Percentiles rank a stretch among this genome's conserved stretches.
These are phyloP conservation scores for Amphiprion clarkii DNA, from an alignment of 2,797 vertebrate species.

Conservation along the genomic window DNA sequence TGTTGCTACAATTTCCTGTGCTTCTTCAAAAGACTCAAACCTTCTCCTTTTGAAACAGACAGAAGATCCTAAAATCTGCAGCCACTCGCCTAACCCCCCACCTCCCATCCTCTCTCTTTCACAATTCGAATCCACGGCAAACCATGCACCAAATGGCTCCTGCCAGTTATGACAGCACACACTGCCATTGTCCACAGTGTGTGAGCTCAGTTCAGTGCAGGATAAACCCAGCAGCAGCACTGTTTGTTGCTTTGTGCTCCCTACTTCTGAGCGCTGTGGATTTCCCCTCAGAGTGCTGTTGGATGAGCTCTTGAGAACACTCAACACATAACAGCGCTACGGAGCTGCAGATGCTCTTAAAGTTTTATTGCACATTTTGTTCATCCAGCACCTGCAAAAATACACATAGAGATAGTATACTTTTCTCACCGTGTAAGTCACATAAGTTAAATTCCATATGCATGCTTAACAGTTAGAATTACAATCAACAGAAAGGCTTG, in stretches of 20 bases:
- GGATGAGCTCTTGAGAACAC: not conserved
- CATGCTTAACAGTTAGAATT: too few relatives aligned
- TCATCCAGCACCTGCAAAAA: not conserved
- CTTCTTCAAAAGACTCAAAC: slow-evolving; percentile 1
- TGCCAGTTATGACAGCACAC: slow-evolving; percentile 10
- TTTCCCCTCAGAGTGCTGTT: not conserved
- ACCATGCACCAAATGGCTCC: slow-evolving; percentile 12
- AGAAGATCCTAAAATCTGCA: not conserved
- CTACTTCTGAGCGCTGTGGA: not conserved
- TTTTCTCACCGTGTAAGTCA: too few relatives aligned
- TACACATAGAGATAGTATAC: not conserved
- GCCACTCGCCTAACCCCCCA: too few relatives aligned
- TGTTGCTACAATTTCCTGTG: not conserved
- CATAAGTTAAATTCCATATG: too few relatives aligned
- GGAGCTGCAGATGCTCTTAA: not conserved
- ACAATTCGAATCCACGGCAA: not conserved
- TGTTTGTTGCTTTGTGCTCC: not conserved
- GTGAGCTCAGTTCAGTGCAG: not conserved
- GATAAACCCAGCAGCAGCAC: not conserved
- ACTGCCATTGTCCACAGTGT: not conserved
- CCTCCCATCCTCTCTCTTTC: not conserved
- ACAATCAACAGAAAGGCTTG: too few relatives aligned
- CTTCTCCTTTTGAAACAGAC: not conserved
- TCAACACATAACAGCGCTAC: not conserved
- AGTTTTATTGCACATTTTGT: too few relatives aligned